Evolutionary conservation across 2,888 invertebrate species (phyloP).

Genomic region (Chrysolina haemoptera): DNA sequence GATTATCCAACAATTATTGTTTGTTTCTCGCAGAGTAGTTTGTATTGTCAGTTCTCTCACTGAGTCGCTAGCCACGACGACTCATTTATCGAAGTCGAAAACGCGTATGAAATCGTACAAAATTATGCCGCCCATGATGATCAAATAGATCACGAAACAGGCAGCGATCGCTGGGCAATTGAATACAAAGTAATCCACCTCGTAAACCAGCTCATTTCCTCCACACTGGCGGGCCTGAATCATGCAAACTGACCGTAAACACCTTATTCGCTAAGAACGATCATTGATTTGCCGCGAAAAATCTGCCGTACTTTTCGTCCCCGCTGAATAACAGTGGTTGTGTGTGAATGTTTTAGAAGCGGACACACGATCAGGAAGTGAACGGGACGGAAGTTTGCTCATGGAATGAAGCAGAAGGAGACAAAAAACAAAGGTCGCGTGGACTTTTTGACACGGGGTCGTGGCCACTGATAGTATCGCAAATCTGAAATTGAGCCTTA

Average conservation of each 20-base stretch:
- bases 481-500: slow-evolving; percentile 64
- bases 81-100: slow-evolving; percentile 6
- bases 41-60: neutral
- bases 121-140: slow-evolving; percentile 2
- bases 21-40: too few relatives aligned
- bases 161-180: neutral
- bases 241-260: slow-evolving; percentile 29
- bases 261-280: slow-evolving; percentile 25
- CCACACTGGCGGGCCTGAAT: slow-evolving; percentile 3
- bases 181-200: slow-evolving; percentile 17
- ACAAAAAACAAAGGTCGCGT: slow-evolving; percentile 50
- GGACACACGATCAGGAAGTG: slow-evolving; percentile 3
- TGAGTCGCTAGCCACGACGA: neutral
- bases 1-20: too few relatives aligned
- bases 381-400: neutral
- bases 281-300: slow-evolving; percentile 19
- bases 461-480: slow-evolving; percentile 63
- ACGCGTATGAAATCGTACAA: neutral
- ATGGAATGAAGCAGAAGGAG: slow-evolving; percentile 46
- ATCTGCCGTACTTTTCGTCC: neutral
- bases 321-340: slow-evolving; percentile 25
- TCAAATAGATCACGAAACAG: slow-evolving; percentile 3
- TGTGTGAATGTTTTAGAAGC: neutral
- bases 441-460: slow-evolving; percentile 55
- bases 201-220: slow-evolving; percentile 14